Evolutionary conservation across 1,140 invertebrate genomes (phyloP).

Genomic region (Eciton burchellii): DNA sequence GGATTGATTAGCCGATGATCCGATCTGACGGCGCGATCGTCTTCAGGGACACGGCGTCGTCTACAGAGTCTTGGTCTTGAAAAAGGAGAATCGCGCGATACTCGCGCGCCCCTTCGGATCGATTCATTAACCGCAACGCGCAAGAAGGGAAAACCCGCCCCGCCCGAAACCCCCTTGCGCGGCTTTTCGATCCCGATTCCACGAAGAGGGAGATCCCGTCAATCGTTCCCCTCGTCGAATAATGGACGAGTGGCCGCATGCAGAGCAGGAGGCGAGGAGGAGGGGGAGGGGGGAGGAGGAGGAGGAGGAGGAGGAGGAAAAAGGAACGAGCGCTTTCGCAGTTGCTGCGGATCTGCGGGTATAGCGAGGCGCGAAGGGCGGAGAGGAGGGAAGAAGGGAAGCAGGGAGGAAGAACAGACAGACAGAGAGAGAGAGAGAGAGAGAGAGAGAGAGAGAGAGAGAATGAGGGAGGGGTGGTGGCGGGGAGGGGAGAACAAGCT

Average conservation of each 20-base stretch:
- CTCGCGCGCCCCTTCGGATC: neutral
- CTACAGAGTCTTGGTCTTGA: neutral
- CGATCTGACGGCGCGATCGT: neutral
- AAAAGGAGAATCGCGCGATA: neutral
- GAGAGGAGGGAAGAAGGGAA: neutral
- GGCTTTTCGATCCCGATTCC: slow-evolving; percentile 15
- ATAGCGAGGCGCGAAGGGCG: neutral
- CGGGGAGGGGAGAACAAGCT: neutral
- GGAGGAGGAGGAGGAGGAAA: slow-evolving; percentile 6
- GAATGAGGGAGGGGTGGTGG: slow-evolving; percentile 35
- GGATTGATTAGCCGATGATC: too few species aligned
- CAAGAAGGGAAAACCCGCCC: neutral
- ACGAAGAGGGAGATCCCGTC: neutral
- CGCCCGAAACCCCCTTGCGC: neutral
- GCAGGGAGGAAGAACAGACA: too few species aligned
- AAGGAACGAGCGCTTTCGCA: neutral
- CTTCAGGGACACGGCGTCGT: neutral
- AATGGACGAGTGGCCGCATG: slow-evolving; percentile 42
- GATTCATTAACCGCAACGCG: neutral
- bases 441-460: neutral
- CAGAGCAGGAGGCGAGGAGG: too few species aligned
- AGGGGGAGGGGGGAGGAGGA: too few species aligned
- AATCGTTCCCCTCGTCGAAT: slow-evolving; percentile 18
- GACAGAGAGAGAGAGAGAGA: neutral
- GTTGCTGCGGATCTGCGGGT: slow-evolving; percentile 61